These are phyloP conservation scores for Habrosyne pyritoides DNA, from an alignment of 2,888 invertebrate species.

Conservation along the genomic window DNA sequence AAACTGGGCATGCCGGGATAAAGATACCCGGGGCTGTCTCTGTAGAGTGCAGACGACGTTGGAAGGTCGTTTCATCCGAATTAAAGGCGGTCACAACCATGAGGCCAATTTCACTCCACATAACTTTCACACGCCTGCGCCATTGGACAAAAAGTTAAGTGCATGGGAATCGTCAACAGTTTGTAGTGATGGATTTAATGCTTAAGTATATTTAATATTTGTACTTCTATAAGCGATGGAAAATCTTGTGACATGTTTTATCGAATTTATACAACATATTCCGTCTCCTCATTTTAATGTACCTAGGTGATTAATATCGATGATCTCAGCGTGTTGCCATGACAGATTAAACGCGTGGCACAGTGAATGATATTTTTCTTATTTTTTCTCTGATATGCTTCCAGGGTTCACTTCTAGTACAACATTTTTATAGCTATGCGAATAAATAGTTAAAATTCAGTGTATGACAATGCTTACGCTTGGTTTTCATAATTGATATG, in stretches of 20 bases:
- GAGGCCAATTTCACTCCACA: constrained; percentile 70
- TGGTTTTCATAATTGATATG: too few relatives aligned
- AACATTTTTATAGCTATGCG: neutral
- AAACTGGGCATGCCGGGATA: constrained; percentile 79
- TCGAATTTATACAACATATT: constrained; percentile 32
- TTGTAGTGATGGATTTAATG: neutral
- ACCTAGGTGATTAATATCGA: too few relatives aligned
- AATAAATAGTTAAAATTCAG: too few relatives aligned
- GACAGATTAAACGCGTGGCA: neutral
- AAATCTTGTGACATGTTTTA: constrained; percentile 11
- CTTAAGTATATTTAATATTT: neutral
- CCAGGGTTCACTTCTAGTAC: too few relatives aligned
- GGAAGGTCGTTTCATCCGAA: constrained; percentile 68
- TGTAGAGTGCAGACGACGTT: constrained; percentile 78
- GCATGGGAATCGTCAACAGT: constrained; percentile 35
- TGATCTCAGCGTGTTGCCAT: neutral
- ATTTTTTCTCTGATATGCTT: neutral
- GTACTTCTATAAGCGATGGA: neutral
- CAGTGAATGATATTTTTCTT: neutral
- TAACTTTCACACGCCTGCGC: constrained; percentile 60
- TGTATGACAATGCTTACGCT: too few relatives aligned
- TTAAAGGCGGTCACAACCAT: constrained; percentile 72
- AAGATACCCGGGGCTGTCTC: constrained; percentile 69
- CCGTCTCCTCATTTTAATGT: constrained; percentile 3
- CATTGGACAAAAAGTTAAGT: constrained; percentile 37